Evolutionary conservation across 2,888 invertebrate species (phyloP), one percentile per base, ranked within the genome.

Genomic region (Drosophila gaucha): DNA sequence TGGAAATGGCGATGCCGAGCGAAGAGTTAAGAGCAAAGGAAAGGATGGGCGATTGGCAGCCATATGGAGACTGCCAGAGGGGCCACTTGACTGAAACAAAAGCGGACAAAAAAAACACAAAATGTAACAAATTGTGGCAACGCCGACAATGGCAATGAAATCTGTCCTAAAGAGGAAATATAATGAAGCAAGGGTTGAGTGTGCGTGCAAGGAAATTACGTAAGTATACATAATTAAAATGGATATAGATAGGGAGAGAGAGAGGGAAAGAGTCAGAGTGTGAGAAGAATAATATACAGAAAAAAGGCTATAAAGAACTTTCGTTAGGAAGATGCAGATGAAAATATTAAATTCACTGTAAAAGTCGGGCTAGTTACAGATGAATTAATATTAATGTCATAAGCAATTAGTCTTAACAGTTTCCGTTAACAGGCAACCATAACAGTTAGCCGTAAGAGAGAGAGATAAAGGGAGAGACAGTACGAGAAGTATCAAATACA

Each of bases 71-170:
- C 22, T 22, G 74, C 74, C 65, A 18, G 47, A 67, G 74, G 74
- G 67, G 60, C 43, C 55, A 74, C 74, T 75, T 74, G 70, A 62
- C 47, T 50, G 26, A 57, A 78, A 74, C 69, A 74, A 78, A 58
- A 57, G 58, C 54, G 14, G 20, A 22, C 14, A 6, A 24, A 10
- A 41, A 24, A 26, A 10, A 69, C 59, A 46, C 38, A 47, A 75
- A 75, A 63, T 41, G 54, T 33, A 64, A 55, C 51, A 67, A 73
- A 58, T 73, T 58, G 52, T 36, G 44, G 31, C 41, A 60, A 43
- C 30, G 43, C 51, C 59, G 51, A 59, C 73, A 71, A 72, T 56
- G 73, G 51, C 67, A 60, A 59, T 59, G 67, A 66, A 67, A 71
- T 39, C 47, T 44, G 35, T 68, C 26, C 36, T 43, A 44, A 44